phyloP scores from a whole-genome alignment of 2,113 vertebrate species.

The Chaetura pelagica region DNA sequence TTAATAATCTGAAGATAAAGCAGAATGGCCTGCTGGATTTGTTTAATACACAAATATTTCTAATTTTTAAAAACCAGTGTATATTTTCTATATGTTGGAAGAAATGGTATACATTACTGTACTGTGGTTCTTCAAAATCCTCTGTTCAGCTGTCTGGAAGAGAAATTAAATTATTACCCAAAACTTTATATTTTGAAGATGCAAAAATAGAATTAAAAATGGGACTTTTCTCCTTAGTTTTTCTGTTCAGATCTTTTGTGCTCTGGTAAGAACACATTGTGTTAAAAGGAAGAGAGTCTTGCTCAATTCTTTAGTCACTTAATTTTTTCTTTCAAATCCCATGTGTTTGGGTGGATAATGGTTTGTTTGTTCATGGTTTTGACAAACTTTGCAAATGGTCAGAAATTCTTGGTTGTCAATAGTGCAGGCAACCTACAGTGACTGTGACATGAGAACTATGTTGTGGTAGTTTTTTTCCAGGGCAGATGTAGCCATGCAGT shows the following conservation, averaged over 20 bases:
- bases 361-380: background rate
- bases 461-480: background rate
- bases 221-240: background rate
- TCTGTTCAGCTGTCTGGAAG: background rate
- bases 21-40: background rate
- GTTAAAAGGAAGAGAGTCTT: background rate
- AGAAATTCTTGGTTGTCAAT: background rate
- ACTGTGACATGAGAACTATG: fast-evolving
- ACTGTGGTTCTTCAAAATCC: background rate
- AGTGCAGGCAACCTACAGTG: background rate
- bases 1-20: background rate
- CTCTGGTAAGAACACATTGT: background rate
- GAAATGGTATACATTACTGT: background rate
- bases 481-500: background rate
- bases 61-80: background rate
- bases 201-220: background rate
- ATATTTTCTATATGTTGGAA: background rate
- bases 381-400: background rate
- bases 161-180: background rate
- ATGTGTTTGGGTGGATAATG: background rate
- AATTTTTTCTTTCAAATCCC: background rate
- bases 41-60: background rate
- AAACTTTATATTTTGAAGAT: background rate
- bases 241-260: background rate
- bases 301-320: background rate